Evolutionary conservation across 2,113 vertebrate species (phyloP), one percentile per base, ranked within the genome.

Genomic region (Notarius quadriscutis): DNA sequence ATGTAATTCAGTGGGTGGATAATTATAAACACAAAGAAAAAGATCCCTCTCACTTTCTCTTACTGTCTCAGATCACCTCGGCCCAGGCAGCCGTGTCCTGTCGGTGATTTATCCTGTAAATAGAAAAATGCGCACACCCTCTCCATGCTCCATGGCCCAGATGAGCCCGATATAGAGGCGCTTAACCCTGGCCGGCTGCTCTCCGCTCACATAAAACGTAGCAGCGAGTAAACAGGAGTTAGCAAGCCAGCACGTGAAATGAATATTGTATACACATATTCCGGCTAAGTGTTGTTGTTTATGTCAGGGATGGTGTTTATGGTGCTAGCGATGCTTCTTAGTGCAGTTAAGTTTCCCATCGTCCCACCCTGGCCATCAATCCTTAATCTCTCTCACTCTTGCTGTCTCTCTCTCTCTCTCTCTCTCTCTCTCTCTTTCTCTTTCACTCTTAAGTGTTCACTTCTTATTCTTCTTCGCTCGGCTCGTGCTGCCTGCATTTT

Each of bases 261-360:
- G 93, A 95, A 95, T 96, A 95, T 95, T 95, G 93, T 93, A 94
- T 94, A 93, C 91, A 93, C 92, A 92, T 92, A 93, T 92, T 92
- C 91, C 90, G 88, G 93, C 93, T 94, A 95, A 95, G 94, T 94
- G 94, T 95, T 94, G 94, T 95, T 94, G 94, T 95, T 95, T 95
- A 95, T 95, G 95, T 95, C 94, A 90, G 92, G 90, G 93, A 94
- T 93, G 90, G 90, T 93, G 91, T 96, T 96, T 95, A 95, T 95
- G 89, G 92, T 90, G 91, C 92, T 94, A 93, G 91, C 91, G 93
- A 93, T 93, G 92, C 94, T 94, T 95, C 93, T 95, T 94, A 95
- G 92, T 89, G 93, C 94, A 93, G 94, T 95, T 94, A 95, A 93
- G 95, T 92, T 94, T 94, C 93, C 88, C 95, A 91, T 88, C 91